Base-by-base conservation (phyloP, 1,140 invertebrate genomes). In the Meloidogyne exigua region DNA sequence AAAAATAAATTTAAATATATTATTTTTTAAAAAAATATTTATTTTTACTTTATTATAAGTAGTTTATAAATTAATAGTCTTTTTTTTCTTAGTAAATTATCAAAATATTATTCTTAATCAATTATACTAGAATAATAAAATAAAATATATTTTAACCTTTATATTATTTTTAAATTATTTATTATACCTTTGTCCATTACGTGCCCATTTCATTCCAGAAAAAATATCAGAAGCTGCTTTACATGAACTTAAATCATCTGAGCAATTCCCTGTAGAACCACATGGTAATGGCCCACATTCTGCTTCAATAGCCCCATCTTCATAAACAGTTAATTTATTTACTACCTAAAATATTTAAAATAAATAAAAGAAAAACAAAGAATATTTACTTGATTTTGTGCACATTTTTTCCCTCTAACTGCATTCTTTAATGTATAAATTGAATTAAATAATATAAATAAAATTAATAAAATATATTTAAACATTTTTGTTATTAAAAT, bases 201-300 rank as follows among this genome's bases (percentile, higher is more conserved):
- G 75, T 23, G 84, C 82, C 85, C 85, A 87, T 72, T 79, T 81
- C 84, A 87, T 87, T 68, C 85, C 85, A 65, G 72, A 77, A 75
- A 83, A 85, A 39, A 87, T 72, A 63, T 87, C 79, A 26, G 75
- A 76, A 18, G 84, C 83, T 7, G 79, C 72, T 68, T 79, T 76
- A 76, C 84, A 85, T 11, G 85, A 65, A 63, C 76, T 76, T 72
- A 66, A 13, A 25, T 82, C 73, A 25, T 86, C 84, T 23, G 76
- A 70, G 57, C 85, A 87, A 13, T 39, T 70, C 36, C 84, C 85
- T 63, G 80, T 73, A 13, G 57, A 23, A 28, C 86, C 86, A 71
- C 85, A 87, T 2, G 85, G 85, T 68, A 87, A 81, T n/a, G 84
- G 86, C 2, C 85, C 85, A 64, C 85, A 87, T 72, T 87, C 85